Percentiles rank a stretch among this genome's conserved stretches.
Conservation (phyloP, 2,888 invertebrate species). For the Hesperia comma region DNA sequence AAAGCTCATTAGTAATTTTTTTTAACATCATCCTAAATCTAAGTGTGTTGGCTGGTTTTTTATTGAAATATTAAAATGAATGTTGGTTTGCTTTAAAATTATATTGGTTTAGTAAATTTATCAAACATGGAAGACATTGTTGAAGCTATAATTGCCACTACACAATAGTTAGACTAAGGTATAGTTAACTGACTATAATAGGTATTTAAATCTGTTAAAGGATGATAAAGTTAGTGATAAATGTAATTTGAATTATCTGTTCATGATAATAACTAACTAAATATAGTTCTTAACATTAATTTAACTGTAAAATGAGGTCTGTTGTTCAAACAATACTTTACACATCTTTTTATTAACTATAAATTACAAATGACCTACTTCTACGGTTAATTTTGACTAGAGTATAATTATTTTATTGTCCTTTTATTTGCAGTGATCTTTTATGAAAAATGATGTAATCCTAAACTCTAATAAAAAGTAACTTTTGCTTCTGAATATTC, state of each 20-base stretch:
- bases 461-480: too few relatives aligned
- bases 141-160: neutral
- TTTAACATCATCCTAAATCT: too few relatives aligned
- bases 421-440: neutral
- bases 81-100: too few relatives aligned
- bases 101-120: neutral
- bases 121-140: slow-evolving; percentile 16
- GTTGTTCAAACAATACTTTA: too few relatives aligned
- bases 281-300: too few relatives aligned
- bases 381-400: neutral
- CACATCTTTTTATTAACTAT: too few relatives aligned
- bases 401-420: neutral
- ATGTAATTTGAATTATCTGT: slow-evolving; percentile 22
- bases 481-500: too few relatives aligned
- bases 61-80: too few relatives aligned
- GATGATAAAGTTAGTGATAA: slow-evolving; percentile 25
- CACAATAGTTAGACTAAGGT: slow-evolving; percentile 7
- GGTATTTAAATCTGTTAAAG: slow-evolving; percentile 22
- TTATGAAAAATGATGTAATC: slow-evolving; percentile 3
- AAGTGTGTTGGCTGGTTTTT: too few relatives aligned
- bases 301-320: too few relatives aligned
- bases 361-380: neutral
- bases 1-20: neutral
- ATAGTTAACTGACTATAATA: too few relatives aligned
- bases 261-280: neutral